A percentile compares a stretch with the other conserved stretches of the same genome.
Conservation (phyloP, 2,797 vertebrate genomes). For the Ctenopoma multispine region DNA sequence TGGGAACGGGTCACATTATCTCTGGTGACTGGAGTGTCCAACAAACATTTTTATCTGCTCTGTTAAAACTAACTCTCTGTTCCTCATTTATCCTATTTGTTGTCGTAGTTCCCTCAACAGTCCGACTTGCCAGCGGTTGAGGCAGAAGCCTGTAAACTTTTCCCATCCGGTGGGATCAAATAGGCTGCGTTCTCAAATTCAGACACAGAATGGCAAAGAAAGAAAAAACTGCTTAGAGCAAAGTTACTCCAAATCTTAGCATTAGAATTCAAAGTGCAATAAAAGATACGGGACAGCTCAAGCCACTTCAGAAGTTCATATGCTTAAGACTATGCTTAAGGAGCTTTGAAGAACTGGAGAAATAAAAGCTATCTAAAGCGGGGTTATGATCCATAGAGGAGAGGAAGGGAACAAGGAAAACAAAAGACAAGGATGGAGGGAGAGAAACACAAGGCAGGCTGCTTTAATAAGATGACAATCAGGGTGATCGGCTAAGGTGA, state of each 20-base stretch:
- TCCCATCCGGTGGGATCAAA: conserved; percentile 37
- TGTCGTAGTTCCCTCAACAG: conserved; percentile 15
- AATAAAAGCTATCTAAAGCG: conserved; percentile 78
- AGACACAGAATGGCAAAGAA: conserved; percentile 33
- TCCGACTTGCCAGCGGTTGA: conserved; percentile 30
- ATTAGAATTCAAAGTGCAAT: conserved; percentile 75
- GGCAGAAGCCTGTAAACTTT: conserved; percentile 12
- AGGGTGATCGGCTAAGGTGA: conserved; percentile 49
- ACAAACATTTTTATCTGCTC: conserved; percentile 5
- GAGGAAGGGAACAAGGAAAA: conserved; percentile 39
- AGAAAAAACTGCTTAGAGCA: conserved; percentile 39
- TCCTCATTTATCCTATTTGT: not conserved
- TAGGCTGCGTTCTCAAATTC: conserved; percentile 40
- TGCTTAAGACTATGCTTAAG: conserved; percentile 65
- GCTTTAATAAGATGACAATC: conserved; percentile 44
- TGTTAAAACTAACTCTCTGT: too few species aligned
- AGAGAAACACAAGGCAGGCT: conserved; percentile 39
- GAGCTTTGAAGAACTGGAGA: conserved; percentile 71
- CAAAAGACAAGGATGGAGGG: conserved; percentile 31
- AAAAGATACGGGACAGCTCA: conserved; percentile 61
- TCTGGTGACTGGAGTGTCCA: conserved; percentile 28
- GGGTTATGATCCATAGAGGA: conserved; percentile 68
- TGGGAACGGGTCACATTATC: conserved; percentile 36
- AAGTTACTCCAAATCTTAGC: conserved; percentile 66
- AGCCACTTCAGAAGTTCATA: conserved; percentile 74